Evolutionary conservation across 2,797 vertebrate genomes (phyloP).

Genomic region (Cossypha dichroa): DNA sequence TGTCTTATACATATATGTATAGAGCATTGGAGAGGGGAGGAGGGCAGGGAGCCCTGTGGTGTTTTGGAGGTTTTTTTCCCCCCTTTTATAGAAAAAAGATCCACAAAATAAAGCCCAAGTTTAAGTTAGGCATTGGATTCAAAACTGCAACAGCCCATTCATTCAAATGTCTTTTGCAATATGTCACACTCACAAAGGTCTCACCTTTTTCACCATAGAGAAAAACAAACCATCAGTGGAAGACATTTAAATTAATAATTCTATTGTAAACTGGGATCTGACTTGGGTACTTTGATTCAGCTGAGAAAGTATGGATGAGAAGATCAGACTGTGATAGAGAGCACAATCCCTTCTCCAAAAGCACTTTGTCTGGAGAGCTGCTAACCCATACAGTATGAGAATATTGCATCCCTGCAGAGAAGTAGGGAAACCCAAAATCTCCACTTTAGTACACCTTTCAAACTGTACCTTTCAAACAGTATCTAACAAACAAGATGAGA

Average conservation of each 20-base stretch:
- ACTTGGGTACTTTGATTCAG: background rate
- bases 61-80: rapidly evolving
- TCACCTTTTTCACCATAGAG: background rate
- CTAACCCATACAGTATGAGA: background rate
- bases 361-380: background rate
- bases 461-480: background rate
- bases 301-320: background rate
- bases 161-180: background rate
- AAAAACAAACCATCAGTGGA: background rate
- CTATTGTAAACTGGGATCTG: background rate
- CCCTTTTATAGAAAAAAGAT: background rate
- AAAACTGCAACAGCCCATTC: background rate
- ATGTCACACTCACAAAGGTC: background rate
- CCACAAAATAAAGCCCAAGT: background rate
- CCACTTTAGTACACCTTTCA: background rate
- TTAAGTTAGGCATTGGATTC: background rate
- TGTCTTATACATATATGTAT: background rate
- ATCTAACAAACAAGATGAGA: background rate
- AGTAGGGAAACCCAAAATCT: background rate
- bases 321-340: background rate
- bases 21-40: rapidly evolving
- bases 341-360: background rate
- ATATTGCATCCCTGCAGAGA: background rate
- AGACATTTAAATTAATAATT: background rate
- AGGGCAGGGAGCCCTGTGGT: rapidly evolving